phyloP scores from a whole-genome alignment of 2,797 vertebrate genomes.

The Masticophis lateralis region DNA sequence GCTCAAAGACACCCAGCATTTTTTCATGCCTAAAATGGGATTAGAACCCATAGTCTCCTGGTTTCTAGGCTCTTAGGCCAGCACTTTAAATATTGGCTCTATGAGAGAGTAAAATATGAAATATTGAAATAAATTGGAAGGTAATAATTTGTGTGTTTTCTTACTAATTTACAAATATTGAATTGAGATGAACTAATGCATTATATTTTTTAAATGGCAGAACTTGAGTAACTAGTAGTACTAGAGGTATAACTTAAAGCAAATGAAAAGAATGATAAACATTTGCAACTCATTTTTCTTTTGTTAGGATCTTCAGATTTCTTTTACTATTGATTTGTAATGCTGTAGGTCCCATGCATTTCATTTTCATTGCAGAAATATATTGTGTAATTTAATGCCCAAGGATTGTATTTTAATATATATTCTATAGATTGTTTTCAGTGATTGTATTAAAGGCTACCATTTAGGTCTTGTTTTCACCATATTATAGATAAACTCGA shows the following conservation, averaged over 20 bases:
- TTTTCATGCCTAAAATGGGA: not conserved
- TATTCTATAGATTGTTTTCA: constrained; percentile 26
- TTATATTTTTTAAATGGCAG: constrained; percentile 70
- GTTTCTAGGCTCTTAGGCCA: no score
- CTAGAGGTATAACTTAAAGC: constrained; percentile 8
- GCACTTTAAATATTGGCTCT: not conserved
- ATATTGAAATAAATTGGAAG: constrained; percentile 64
- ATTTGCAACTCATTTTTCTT: not conserved
- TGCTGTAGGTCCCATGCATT: constrained; percentile 7
- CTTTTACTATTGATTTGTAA: constrained; percentile 17
- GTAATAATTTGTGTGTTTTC: constrained; percentile 57
- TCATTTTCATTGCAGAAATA: not conserved
- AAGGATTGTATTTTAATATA: not conserved
- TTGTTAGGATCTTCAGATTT: constrained; percentile 1
- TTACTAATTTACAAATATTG: constrained; percentile 75
- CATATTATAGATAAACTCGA: constrained; percentile 2
- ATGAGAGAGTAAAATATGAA: constrained; percentile 17
- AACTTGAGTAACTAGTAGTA: constrained; percentile 2
- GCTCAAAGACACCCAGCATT: not conserved
- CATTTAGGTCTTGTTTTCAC: constrained; percentile 32
- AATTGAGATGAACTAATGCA: constrained; percentile 70
- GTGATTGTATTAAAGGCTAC: constrained; percentile 23
- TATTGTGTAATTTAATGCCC: not conserved
- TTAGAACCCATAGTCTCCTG: not conserved
- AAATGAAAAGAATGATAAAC: not conserved